Evolutionary conservation across 2,888 invertebrate genomes (phyloP).

Genomic region (Resseliella maxima): DNA sequence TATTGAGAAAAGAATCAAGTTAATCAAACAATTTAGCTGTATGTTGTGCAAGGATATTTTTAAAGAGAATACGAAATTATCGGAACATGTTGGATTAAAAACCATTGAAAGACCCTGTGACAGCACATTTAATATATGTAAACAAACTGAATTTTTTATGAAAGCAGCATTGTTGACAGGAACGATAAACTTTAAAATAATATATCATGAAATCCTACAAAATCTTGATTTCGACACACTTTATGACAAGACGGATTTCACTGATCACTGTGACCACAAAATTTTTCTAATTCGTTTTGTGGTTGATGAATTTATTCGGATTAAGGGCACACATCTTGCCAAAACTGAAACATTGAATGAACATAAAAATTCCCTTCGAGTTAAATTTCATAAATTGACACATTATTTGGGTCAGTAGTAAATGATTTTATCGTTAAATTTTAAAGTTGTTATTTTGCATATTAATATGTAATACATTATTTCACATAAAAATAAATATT

Average conservation of each 20-base stretch:
- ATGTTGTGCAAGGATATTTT: not conserved
- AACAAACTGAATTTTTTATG: not conserved
- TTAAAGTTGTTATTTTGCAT: not conserved
- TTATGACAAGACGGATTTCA: not conserved
- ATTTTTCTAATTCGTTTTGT: not conserved
- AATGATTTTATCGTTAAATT: not conserved
- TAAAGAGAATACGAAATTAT: not conserved
- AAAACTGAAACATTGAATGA: not conserved
- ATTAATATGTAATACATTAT: not conserved
- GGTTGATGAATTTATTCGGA: not conserved
- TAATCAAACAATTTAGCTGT: not conserved
- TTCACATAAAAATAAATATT: no score
- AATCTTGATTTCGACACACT: not conserved
- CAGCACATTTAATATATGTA: not conserved
- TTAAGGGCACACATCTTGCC: not conserved
- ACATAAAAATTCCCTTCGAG: not conserved
- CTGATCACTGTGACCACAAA: not conserved
- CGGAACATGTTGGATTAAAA: not conserved
- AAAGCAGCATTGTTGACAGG: not conserved
- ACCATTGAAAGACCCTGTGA: not conserved
- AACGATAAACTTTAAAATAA: not conserved
- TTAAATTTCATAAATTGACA: not conserved
- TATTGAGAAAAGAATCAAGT: not conserved
- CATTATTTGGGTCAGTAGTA: not conserved
- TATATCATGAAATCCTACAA: not conserved